A percentile compares a stretch with the other conserved stretches of the same genome.
These are phyloP conservation scores for Keiferia lycopersicella DNA, from an alignment of 2,888 invertebrate genomes.

Conservation along the genomic window DNA sequence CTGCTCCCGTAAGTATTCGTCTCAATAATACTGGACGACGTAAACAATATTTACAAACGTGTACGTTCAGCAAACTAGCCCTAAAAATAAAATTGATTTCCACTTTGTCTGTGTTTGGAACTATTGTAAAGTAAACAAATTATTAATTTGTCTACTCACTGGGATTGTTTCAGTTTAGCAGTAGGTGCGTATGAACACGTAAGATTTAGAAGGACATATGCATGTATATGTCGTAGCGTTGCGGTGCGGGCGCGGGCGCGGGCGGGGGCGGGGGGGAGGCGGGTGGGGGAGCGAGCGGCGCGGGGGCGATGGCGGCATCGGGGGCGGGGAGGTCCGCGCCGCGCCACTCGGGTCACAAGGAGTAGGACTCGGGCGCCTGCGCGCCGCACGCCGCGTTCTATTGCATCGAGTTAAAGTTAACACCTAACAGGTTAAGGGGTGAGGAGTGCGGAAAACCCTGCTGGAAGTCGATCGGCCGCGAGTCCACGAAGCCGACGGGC, in stretches of 20 bases:
- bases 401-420: conserved; percentile 90
- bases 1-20: not conserved
- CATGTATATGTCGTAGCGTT: conserved; percentile 50
- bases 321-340: conserved; percentile 40
- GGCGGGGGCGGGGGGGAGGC: too few relatives aligned
- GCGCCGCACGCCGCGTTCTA: conserved; percentile 73
- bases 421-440: conserved; percentile 86
- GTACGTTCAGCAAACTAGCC: not conserved
- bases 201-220: conserved; percentile 39
- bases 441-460: conserved; percentile 82
- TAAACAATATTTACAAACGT: conserved; percentile 31
- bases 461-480: conserved; percentile 86
- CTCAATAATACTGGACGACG: conserved; percentile 42
- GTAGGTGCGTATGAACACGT: not conserved
- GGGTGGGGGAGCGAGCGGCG: too few relatives aligned
- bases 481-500: conserved; percentile 86
- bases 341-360: conserved; percentile 71
- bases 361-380: conserved; percentile 51
- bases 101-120: not conserved
- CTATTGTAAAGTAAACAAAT: not conserved
- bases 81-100: not conserved
- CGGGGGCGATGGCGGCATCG: conserved; percentile 31
- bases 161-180: not conserved
- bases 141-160: not conserved
- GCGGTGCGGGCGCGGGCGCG: conserved; percentile 32